Evolutionary conservation across 2,113 vertebrate genomes (phyloP).

Genomic region (Corvus hawaiiensis): DNA sequence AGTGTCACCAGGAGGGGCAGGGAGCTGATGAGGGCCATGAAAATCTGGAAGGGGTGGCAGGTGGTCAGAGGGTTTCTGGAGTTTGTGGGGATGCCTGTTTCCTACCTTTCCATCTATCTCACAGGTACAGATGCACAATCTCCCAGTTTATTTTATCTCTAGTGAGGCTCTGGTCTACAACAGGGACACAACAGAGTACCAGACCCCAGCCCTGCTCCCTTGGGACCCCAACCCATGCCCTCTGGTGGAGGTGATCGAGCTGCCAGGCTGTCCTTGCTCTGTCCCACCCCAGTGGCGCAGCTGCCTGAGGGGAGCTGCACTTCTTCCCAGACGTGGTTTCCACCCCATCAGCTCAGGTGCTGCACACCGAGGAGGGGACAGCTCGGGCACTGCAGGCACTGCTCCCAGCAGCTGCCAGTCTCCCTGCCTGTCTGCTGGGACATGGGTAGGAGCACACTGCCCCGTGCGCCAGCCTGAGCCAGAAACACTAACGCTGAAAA

Average conservation of each 20-base stretch:
- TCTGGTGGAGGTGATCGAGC: rapidly evolving
- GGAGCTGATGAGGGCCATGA: rapidly evolving
- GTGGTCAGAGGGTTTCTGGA: neutral
- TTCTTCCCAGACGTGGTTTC: neutral
- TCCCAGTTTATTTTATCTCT: neutral
- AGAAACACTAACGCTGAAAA: neutral
- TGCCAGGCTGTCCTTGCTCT: neutral
- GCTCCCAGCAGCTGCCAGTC: neutral
- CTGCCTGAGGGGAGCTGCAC: rapidly evolving
- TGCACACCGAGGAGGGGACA: rapidly evolving
- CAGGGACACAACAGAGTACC: neutral
- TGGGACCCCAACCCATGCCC: no score
- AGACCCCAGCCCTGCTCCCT: neutral
- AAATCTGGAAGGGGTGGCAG: neutral
- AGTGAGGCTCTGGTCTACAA: neutral
- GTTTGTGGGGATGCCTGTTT: neutral
- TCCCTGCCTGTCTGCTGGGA: neutral
- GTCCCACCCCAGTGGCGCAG: rapidly evolving
- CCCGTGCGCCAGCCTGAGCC: rapidly evolving
- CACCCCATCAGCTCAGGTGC: neutral
- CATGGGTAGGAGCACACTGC: rapidly evolving
- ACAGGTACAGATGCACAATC: rapidly evolving
- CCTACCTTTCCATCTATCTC: neutral
- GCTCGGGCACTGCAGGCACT: neutral
- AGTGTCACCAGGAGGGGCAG: neutral